Conservation (phyloP, 2,113 vertebrate species). For the Paraplagusia blochii region DNA sequence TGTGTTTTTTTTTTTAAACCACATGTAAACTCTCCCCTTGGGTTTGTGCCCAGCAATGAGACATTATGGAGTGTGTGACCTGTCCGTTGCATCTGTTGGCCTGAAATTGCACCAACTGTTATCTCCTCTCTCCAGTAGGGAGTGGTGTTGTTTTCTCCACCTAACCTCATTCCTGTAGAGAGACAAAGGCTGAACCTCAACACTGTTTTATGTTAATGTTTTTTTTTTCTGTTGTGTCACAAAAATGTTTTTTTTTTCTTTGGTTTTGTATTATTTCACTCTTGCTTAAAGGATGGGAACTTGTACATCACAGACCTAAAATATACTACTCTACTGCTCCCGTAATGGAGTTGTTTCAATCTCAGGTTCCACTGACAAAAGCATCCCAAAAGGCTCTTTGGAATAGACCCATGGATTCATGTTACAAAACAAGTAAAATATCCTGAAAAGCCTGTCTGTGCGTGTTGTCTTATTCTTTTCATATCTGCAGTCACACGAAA, state of each 20-base stretch:
- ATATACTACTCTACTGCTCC: constrained; percentile 69
- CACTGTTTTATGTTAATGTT: constrained; percentile 61
- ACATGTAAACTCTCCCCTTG: constrained; percentile 13
- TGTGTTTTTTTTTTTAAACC: constrained; percentile 10
- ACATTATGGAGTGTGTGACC: constrained; percentile 27
- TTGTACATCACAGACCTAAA: constrained; percentile 66
- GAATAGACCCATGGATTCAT: constrained; percentile 70
- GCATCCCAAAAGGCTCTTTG: constrained; percentile 72
- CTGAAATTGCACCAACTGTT: constrained; percentile 59
- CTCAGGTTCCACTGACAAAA: constrained; percentile 81
- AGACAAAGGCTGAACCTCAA: constrained; percentile 63
- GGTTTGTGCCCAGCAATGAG: constrained; percentile 14
- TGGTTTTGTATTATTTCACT: constrained; percentile 27
- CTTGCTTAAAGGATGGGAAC: constrained; percentile 57
- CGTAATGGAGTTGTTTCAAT: constrained; percentile 72
- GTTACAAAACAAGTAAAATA: constrained; percentile 75
- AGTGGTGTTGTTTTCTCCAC: constrained; percentile 49
- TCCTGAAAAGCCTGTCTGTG: constrained; percentile 65
- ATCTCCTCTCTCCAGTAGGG: constrained; percentile 59
- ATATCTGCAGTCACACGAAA: constrained; percentile 9
- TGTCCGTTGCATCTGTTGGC: constrained; percentile 30
- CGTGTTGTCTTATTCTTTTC: constrained; percentile 53
- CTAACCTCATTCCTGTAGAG: constrained; percentile 55
- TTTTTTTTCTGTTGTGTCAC: constrained; percentile 52
- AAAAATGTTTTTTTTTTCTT: constrained; percentile 29